Conservation (phyloP, 2,888 invertebrate species). For the Chrysolina americana region DNA sequence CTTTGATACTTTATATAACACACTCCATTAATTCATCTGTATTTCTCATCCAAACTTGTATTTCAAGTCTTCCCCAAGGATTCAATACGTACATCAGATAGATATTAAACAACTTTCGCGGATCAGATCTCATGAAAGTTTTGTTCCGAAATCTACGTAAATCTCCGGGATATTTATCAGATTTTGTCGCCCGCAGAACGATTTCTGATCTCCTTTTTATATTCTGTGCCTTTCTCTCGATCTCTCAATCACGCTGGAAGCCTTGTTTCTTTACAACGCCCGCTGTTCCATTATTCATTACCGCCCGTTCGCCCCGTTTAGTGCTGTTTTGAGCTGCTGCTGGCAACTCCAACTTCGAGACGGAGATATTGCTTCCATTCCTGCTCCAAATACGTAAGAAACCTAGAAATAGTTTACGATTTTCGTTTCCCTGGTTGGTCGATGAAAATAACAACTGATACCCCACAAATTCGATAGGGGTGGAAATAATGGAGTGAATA, state of each 20-base stretch:
- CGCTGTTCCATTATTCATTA: conserved; percentile 71
- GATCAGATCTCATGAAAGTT: conserved; percentile 59
- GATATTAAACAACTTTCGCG: conserved; percentile 57
- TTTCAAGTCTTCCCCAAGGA: conserved; percentile 37
- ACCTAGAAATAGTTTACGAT: conserved; percentile 22
- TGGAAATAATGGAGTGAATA: background rate
- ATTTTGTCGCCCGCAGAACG: conserved; percentile 70
- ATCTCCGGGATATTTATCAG: conserved; percentile 69
- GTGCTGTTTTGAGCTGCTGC: conserved; percentile 58
- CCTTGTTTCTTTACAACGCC: conserved; percentile 70
- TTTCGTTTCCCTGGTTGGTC: background rate
- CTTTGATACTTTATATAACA: too few relatives aligned
- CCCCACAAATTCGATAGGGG: background rate
- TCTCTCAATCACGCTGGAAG: conserved; percentile 70
- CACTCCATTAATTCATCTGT: background rate
- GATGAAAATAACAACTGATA: background rate
- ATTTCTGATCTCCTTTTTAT: conserved; percentile 71
- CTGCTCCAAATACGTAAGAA: conserved; percentile 22
- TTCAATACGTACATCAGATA: conserved; percentile 50
- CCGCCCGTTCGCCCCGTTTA: conserved; percentile 59
- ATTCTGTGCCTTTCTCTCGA: conserved; percentile 69
- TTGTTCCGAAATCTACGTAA: conserved; percentile 61
- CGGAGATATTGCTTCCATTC: conserved; percentile 39
- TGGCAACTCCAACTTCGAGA: conserved; percentile 41
- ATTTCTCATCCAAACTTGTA: conserved; percentile 9